These are phyloP conservation scores for Hippocampus kuda DNA, from an alignment of 2,797 vertebrate species.

Conservation along the genomic window DNA sequence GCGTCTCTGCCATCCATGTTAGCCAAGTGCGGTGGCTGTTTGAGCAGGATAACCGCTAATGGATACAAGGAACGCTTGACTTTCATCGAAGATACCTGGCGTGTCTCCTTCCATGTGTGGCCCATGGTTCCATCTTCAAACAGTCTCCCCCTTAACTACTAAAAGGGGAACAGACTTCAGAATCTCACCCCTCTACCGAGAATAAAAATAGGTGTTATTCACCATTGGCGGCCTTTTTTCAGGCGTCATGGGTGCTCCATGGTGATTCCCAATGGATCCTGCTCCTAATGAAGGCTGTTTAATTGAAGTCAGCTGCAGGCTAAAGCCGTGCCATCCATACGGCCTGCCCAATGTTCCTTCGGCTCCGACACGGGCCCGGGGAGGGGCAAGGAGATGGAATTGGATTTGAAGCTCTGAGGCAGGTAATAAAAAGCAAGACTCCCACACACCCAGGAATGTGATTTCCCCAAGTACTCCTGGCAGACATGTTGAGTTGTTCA, in stretches of 20 bases:
- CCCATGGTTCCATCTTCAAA: constrained; percentile 7
- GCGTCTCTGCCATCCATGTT: constrained; percentile 49
- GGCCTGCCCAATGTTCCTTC: constrained; percentile 55
- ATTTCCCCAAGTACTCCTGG: constrained; percentile 72
- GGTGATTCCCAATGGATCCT: constrained; percentile 41
- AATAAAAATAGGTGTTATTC: neutral
- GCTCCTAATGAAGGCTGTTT: constrained; percentile 63
- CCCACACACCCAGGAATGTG: constrained; percentile 69
- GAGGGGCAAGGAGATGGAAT: constrained; percentile 67
- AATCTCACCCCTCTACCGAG: constrained; percentile 15
- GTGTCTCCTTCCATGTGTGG: constrained; percentile 40
- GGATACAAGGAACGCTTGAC: constrained; percentile 42
- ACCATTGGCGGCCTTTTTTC: constrained; percentile 22
- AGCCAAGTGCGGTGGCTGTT: constrained; percentile 64
- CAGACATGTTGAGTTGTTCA: constrained; percentile 65
- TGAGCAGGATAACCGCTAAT: constrained; percentile 63
- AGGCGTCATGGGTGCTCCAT: constrained; percentile 28
- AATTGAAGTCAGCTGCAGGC: constrained; percentile 66
- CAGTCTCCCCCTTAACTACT: constrained; percentile 18
- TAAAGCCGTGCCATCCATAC: constrained; percentile 40
- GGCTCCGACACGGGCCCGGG: constrained; percentile 53
- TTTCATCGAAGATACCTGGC: constrained; percentile 39
- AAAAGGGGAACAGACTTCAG: constrained; percentile 20
- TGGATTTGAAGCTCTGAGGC: constrained; percentile 73
- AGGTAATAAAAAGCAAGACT: constrained; percentile 75